Base-by-base conservation (phyloP, 2,113 vertebrate species). In the Seriola dumerili region DNA sequence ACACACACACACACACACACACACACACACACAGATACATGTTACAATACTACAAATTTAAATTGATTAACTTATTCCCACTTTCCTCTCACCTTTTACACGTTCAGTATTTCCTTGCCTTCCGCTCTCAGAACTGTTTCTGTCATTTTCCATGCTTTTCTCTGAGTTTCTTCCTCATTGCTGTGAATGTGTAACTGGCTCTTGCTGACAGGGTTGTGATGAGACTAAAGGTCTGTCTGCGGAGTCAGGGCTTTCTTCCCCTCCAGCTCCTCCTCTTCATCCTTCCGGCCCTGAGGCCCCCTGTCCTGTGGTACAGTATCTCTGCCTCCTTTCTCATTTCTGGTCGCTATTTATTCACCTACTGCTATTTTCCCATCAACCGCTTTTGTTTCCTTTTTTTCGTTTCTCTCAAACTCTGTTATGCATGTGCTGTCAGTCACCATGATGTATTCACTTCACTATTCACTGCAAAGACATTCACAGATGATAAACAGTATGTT, bases 251-350 rank as follows among this genome's bases (percentile, higher is more conserved):
- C 91, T 66, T 92, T 95, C 92, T 90, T 91, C 64, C 75, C 83
- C 84, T 90, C 79, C 84, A 65, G 73, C 87, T 88, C 77, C 83
- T 91, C 85, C 80, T 91, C 88, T 87, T 87, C 80, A 89, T 90
- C 84, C 91, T 85, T 89, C 91, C 36, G 93, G 94, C 93, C 95
- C 92, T 73, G 91, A 85, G 0, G 32, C 91, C 92, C 96, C 94
- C 90, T 97, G 96, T 94, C 95, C 95, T 89, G 85, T 89, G 96
- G 97, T 97, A 97, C 38, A 75, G 95, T 91, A 95, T 88, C 91
- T 93, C 88, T 91, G 11, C 44, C 44, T 88, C 69, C 72, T 90
- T 84, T 67, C 59, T 82, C 21, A 25, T 72, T 8, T 64, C 70
- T 58, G 42, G 50, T 77, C 34, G 23, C 67, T 76, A 19, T 11